Conservation (phyloP, 92 coral and sea anemone genomes). For the Epizoanthus ramosus region DNA sequence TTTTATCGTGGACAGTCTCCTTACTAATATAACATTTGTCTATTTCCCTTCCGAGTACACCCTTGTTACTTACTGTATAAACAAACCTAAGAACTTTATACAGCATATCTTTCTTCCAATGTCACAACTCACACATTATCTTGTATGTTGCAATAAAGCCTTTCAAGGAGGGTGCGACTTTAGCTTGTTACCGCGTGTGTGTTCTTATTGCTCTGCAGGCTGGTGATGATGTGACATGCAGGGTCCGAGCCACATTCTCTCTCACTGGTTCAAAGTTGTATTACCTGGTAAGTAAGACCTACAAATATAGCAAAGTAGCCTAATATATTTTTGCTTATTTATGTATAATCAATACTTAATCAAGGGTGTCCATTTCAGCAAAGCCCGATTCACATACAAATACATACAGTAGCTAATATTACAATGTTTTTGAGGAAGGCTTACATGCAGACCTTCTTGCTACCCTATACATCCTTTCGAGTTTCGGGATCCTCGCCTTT, state of each 20-base stretch:
- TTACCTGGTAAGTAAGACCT: constrained; percentile 65
- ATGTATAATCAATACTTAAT: too few species aligned
- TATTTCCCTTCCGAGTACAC: not conserved
- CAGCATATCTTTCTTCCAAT: too few species aligned
- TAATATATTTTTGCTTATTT: not conserved
- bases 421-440: too few species aligned
- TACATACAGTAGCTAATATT: too few species aligned
- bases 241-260: constrained; percentile 52
- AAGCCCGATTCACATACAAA: too few species aligned
- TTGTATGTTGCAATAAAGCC: not conserved
- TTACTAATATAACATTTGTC: too few species aligned
- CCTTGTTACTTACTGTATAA: not conserved
- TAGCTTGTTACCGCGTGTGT: not conserved
- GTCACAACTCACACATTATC: not conserved
- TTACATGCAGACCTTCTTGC: too few species aligned
- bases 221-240: constrained; percentile 62
- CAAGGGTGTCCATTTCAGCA: too few species aligned
- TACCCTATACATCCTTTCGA: too few species aligned
- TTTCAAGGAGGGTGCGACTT: not conserved
- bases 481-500: too few species aligned
- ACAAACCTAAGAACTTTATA: too few species aligned
- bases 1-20: too few species aligned
- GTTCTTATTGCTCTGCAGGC: constrained; percentile 51
- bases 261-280: constrained; percentile 45
- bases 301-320: not conserved